Conservation (phyloP, 2,113 vertebrate genomes). For the Orientallactaga bullata region DNA sequence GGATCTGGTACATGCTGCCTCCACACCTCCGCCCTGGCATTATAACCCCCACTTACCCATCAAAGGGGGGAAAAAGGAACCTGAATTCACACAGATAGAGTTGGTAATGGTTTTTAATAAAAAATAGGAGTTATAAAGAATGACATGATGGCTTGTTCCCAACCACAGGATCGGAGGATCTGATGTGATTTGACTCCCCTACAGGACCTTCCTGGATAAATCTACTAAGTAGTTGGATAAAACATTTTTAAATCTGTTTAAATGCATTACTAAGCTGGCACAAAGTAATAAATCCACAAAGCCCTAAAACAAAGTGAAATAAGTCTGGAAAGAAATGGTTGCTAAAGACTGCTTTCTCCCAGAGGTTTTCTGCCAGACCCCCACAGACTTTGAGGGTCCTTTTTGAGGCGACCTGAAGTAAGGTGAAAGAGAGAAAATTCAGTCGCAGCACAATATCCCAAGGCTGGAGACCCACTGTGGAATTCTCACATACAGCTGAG, state of each 20-base stretch:
- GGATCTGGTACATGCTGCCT: not conserved
- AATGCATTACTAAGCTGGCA: conserved; percentile 44
- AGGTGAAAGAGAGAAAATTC: not conserved
- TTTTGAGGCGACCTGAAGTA: no score
- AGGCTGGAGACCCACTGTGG: not conserved
- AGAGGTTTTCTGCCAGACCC: not conserved
- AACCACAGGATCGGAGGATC: not conserved
- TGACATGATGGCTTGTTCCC: not conserved
- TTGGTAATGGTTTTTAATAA: not conserved
- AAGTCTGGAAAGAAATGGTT: not conserved
- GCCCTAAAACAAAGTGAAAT: conserved; percentile 24
- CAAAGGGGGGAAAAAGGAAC: accelerated
- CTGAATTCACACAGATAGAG: not conserved
- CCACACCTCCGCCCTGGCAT: not conserved
- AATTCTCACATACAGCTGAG: not conserved
- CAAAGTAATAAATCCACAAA: not conserved
- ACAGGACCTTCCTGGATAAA: not conserved
- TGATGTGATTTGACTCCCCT: not conserved
- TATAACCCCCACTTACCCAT: not conserved
- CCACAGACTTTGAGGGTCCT: not conserved
- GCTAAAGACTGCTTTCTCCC: not conserved
- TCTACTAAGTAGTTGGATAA: not conserved
- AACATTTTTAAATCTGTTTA: conserved; percentile 21
- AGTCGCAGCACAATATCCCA: not conserved
- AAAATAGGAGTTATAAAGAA: conserved; percentile 35